Evolutionary conservation across 2,797 vertebrate genomes (phyloP).

Genomic region (Artibeus jamaicensis): DNA sequence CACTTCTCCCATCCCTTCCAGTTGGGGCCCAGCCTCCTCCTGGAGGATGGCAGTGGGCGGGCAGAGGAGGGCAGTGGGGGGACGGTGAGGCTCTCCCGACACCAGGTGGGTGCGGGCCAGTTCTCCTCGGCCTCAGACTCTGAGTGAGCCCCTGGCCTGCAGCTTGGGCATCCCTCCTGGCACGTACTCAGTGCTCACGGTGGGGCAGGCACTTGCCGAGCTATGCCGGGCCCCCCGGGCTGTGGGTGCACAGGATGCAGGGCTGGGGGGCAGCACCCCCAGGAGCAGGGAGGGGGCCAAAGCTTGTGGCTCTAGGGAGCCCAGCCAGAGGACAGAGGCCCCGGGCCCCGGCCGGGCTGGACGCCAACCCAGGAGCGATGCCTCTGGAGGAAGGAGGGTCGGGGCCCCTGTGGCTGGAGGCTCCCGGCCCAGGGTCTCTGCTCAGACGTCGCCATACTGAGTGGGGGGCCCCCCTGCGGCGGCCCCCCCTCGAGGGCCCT

Average conservation of each 20-base stretch:
- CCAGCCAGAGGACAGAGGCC: neutral
- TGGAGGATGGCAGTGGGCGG: neutral
- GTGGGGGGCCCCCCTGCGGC: neutral
- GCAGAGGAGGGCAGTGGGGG: neutral
- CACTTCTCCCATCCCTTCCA: too few species aligned
- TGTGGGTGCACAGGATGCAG: neutral
- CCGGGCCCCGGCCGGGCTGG: neutral
- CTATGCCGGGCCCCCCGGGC: too few species aligned
- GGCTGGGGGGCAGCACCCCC: neutral
- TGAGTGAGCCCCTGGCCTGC: neutral
- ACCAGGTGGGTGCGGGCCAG: accelerated
- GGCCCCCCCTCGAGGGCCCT: neutral
- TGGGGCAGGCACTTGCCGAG: too few species aligned
- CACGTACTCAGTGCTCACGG: accelerated
- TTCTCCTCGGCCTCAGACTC: accelerated
- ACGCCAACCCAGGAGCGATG: neutral
- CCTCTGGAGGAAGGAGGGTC: neutral
- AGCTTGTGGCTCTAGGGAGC: neutral
- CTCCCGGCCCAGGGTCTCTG: neutral
- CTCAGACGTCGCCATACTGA: neutral
- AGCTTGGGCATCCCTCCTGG: neutral
- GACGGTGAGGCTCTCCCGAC: accelerated
- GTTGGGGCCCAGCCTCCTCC: too few species aligned
- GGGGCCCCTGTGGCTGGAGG: neutral
- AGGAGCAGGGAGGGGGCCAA: too few species aligned